phyloP scores from a whole-genome alignment of 2,888 invertebrate species.

The Bombylius discolor region DNA sequence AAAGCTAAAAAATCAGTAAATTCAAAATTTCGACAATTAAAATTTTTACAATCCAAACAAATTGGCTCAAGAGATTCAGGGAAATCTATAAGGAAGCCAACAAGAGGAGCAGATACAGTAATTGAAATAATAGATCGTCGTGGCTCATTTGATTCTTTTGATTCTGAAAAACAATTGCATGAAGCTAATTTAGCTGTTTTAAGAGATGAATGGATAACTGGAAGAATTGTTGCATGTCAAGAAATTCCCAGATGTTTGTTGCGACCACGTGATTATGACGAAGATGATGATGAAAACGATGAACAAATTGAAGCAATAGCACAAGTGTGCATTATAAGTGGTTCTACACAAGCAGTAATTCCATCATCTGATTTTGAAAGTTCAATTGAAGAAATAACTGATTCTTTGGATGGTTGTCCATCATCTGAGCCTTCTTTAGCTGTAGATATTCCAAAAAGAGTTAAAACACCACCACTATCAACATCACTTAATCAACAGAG shows the following conservation, averaged over 20 bases:
- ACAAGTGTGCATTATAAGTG: not conserved
- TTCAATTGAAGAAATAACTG: not conserved
- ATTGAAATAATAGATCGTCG: not conserved
- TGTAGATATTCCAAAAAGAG: not conserved
- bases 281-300: not conserved
- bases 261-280: too few species aligned
- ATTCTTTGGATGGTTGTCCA: not conserved
- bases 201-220: not conserved
- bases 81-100: not conserved
- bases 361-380: not conserved
- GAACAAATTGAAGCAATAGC: not conserved
- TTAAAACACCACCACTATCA: not conserved
- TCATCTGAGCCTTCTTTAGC: not conserved
- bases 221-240: not conserved
- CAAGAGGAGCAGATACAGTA: not conserved
- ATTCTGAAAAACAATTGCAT: not conserved
- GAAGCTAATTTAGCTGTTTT: not conserved
- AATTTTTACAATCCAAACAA: not conserved
- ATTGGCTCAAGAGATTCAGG: not conserved
- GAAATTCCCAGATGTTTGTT: not conserved
- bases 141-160: not conserved
- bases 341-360: not conserved
- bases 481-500: not conserved
- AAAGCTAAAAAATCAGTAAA: conserved; percentile 6
- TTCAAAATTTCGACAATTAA: not conserved